Conservation (phyloP, 2,888 invertebrate species). For the Callyntrura guangdongensis region DNA sequence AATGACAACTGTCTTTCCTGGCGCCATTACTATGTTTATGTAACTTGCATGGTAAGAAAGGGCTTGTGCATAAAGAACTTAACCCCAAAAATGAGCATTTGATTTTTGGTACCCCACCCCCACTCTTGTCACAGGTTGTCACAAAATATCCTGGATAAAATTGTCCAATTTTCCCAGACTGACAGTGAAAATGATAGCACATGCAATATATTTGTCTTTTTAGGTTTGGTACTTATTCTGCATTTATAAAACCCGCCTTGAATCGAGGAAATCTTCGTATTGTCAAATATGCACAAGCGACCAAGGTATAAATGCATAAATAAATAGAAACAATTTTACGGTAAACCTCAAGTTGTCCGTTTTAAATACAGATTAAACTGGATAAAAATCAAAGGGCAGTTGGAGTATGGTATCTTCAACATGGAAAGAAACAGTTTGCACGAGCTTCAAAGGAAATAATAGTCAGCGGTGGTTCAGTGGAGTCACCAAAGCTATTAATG, state of each 20-base stretch:
- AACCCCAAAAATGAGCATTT: no score
- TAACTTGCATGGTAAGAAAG: no score
- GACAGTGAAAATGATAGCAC: no score
- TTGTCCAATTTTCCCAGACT: no score
- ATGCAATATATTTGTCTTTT: no score
- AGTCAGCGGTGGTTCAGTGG: slow-evolving; percentile 74
- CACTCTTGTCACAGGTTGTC: no score
- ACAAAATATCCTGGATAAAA: no score
- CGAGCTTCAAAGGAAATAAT: slow-evolving; percentile 80
- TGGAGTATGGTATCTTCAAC: slow-evolving; percentile 79
- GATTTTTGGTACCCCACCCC: no score
- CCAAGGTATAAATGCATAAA: slow-evolving; percentile 75
- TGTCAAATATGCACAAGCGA: slow-evolving; percentile 80
- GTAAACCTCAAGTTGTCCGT: no score
- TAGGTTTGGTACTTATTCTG: slow-evolving; percentile 79
- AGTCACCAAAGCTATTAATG: slow-evolving; percentile 81
- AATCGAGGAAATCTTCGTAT: slow-evolving; percentile 78
- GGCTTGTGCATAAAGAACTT: no score
- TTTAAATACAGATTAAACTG: slow-evolving; percentile 71
- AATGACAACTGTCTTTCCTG: slow-evolving; percentile 87
- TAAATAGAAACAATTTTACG: slow-evolving; percentile 1
- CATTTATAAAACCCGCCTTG: slow-evolving; percentile 80
- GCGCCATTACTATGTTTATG: not conserved
- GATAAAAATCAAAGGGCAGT: slow-evolving; percentile 79
- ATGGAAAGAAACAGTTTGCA: slow-evolving; percentile 80